Conservation (phyloP, 2,888 invertebrate genomes). For the Priocnemis perturbator region DNA sequence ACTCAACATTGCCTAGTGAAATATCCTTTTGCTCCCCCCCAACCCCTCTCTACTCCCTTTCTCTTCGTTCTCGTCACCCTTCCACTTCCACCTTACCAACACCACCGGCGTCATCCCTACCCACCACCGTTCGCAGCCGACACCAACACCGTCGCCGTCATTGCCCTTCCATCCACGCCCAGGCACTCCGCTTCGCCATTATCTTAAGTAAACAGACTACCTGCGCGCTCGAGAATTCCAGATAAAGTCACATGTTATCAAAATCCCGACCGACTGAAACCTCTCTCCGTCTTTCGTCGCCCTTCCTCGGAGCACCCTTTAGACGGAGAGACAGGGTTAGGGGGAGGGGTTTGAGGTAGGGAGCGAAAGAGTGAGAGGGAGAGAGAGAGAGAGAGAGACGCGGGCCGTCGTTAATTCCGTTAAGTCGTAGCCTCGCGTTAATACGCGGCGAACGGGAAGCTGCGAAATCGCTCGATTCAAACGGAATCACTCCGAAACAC, state of each 20-base stretch:
- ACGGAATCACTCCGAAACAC: not conserved
- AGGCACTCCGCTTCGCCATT: conserved; percentile 63
- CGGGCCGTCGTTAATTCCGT: conserved; percentile 57
- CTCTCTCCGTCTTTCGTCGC: conserved; percentile 18
- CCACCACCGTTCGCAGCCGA: not conserved
- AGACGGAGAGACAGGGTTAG: not conserved
- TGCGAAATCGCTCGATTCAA: conserved; percentile 6
- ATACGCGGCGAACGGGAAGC: conserved; percentile 22
- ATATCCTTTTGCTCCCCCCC: conserved; percentile 49
- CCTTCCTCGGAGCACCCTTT: conserved; percentile 1
- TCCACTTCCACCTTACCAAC: not conserved
- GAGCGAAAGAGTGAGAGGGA: not conserved
- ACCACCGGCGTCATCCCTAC: no score
- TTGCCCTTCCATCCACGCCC: conserved; percentile 47
- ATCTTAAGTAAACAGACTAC: conserved; percentile 73
- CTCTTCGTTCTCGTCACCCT: conserved; percentile 16
- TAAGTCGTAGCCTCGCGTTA: conserved; percentile 55
- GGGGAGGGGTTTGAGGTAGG: no score
- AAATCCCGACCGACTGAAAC: conserved; percentile 60
- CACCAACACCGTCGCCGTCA: conserved; percentile 22
- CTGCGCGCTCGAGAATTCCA: conserved; percentile 63
- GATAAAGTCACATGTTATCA: conserved; percentile 73
- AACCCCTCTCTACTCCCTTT: conserved; percentile 16
- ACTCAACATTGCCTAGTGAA: conserved; percentile 53
- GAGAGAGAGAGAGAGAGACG: conserved; percentile 18